A percentile compares a stretch with the other conserved stretches of the same genome.
phyloP scores from a whole-genome alignment of 2,113 vertebrate species.

The Mus spicilegus region DNA sequence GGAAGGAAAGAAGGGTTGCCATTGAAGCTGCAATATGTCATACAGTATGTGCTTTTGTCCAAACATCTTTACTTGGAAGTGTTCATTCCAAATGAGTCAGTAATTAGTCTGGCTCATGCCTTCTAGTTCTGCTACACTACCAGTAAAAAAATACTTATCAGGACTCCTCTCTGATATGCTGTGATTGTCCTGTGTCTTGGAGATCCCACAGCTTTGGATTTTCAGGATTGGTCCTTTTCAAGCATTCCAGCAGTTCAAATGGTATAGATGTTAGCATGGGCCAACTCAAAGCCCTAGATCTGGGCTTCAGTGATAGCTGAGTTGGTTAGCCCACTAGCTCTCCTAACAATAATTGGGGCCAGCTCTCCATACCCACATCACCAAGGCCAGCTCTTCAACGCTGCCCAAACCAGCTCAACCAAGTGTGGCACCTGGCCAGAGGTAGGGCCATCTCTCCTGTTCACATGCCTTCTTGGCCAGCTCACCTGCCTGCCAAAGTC shows the following conservation, averaged over 20 bases:
- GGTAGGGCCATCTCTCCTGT: background rate
- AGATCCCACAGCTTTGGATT: background rate
- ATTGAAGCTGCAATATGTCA: background rate
- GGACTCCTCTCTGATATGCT: background rate
- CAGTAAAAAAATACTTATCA: background rate
- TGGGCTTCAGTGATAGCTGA: background rate
- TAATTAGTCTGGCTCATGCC: background rate
- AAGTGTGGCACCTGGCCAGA: background rate
- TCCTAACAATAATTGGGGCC: background rate
- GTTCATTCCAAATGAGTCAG: background rate
- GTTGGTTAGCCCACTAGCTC: background rate
- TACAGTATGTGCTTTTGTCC: background rate
- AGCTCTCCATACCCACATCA: no score
- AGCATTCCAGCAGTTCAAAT: background rate
- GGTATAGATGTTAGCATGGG: background rate
- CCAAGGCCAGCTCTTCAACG: background rate
- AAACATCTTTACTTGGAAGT: background rate
- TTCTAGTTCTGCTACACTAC: background rate
- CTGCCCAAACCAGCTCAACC: background rate
- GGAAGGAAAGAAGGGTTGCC: no score
- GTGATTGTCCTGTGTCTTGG: background rate
- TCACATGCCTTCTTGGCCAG: background rate
- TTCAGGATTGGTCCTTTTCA: background rate
- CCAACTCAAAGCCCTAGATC: background rate
- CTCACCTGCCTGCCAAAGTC: background rate